Conservation (phyloP, 2,888 invertebrate genomes). For the Ormyrus pomaceus region DNA sequence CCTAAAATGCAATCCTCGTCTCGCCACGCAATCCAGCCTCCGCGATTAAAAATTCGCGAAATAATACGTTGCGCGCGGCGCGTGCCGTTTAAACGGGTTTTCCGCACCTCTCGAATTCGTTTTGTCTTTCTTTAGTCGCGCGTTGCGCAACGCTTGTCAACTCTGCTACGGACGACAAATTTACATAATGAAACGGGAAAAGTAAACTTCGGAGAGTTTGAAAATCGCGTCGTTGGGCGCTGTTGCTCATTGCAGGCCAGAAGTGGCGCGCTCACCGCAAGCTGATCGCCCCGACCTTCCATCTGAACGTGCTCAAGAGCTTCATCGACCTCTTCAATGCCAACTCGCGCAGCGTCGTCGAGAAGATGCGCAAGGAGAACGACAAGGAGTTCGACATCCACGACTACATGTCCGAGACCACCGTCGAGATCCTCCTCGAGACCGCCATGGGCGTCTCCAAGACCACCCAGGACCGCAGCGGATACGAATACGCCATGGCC, state of each 20-base stretch:
- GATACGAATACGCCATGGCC: constrained; percentile 90
- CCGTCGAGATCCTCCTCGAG: constrained; percentile 89
- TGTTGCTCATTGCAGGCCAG: constrained; percentile 78
- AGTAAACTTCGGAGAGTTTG: background rate
- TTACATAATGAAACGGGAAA: background rate
- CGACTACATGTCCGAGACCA: constrained; percentile 90
- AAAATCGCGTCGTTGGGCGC: too few species aligned
- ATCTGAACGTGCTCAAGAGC: constrained; percentile 90
- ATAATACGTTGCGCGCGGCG: too few species aligned
- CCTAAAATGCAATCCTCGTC: too few species aligned
- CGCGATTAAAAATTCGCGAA: too few species aligned
- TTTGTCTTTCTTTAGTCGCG: background rate
- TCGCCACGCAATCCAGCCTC: too few species aligned
- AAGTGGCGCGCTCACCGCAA: constrained; percentile 92
- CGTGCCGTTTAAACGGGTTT: too few species aligned
- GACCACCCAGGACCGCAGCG: constrained; percentile 87
- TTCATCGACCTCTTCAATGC: constrained; percentile 91
- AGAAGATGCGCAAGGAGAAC: constrained; percentile 82
- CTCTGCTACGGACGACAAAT: background rate
- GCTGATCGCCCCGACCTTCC: constrained; percentile 92
- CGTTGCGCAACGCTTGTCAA: background rate
- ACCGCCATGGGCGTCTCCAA: constrained; percentile 94
- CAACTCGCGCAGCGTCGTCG: constrained; percentile 86
- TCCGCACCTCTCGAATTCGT: too few species aligned
- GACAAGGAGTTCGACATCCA: constrained; percentile 86